Evolutionary conservation across 53 echinoderm and acorn worm genomes (phyloP), one percentile per base, ranked within the genome.

Genomic region (Stichopus horrens): DNA sequence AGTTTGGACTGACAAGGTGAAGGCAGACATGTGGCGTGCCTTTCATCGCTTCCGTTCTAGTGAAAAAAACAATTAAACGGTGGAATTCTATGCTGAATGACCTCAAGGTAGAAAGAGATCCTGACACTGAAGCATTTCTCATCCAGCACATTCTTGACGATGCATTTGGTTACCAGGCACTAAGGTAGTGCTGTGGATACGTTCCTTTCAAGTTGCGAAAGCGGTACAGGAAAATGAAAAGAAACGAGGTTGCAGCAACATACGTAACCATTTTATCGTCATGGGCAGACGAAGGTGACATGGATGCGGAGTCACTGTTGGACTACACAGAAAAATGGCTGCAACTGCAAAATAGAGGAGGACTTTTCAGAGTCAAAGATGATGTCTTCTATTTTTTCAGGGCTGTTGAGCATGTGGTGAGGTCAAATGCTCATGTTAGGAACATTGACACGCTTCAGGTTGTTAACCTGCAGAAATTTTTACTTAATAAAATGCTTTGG

Each of bases 321-420:
- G 75, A 75, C 52, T 75, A 75, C 7, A 75, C 23, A 75, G 75
- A 75, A 13, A 75, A 75, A 52, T 75, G 75, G 75, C 7, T 75
- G 19, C 8, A 75, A 13, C 8, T 75, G 23, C 75, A 75, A 23
- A 75, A 75, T 13, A 75, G 75, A 23, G 75, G 75, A 11, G 75
- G 75, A 4, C 75, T 75, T 23, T 75, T 75, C 13, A 75, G 75
- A 23, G 75, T 75, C 5, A 75, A n/a, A 5, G 11, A 75, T 23
- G 75, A 75, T 6, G 75, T 75, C 4, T 75, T 75, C 6, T 23
- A 0, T 4, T 75, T 75, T 75, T 75, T 75, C 75, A 75, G 23
- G 52, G 75, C 75, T 75, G 75, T 52, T 23, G 75, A 75, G 75
- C 4, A 23, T 23, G 75, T 75, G 23, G 75, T 75, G 6, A 75